Base-by-base conservation (phyloP, 1,140 invertebrate genomes). In the Papilio polytes region DNA sequence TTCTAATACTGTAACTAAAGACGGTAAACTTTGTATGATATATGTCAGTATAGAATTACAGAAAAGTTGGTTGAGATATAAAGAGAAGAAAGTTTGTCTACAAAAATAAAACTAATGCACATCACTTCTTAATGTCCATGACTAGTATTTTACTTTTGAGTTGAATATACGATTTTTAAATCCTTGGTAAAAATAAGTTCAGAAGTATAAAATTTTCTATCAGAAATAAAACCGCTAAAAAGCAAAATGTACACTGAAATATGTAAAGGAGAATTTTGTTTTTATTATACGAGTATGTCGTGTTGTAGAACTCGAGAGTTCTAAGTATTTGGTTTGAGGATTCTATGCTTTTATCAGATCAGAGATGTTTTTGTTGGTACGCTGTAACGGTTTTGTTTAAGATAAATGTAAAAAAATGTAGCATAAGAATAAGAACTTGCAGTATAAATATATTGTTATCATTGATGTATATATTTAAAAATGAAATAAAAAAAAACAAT, bases 401-500 rank as follows among this genome's bases (percentile, higher is more conserved):
- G 0, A n/a, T 56, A 56, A 56, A 56, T 56, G 3, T 4, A 13
- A 48, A 48, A 48, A 48, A 12, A 13, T 36, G 31, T 36, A 36
- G 31, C 31, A 36, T 2, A 36, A 3, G 31, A 3, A 36, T 36
- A 36, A 36, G 31, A 36, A 36, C 31, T 36, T n/a, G 3, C 31
- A 36, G 3, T 36, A 36, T 36, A 36, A 36, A 36, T 36, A 36
- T 36, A 36, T 36, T 36, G 31, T 48, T 13, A 48, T 48, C 3
- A 48, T 48, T 12, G 0, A 48, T 48, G 13, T 12, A 48, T 48
- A 0, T 1, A 2, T 12, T 51, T 15, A 51, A 51, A 88, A 63
- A 63, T 22, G 1, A 20, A 26, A 26, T 12, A 31, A 66, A 86
- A 87, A 86, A 86, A 86, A 87, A 84, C 83, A 80, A 81, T 81